Evolutionary conservation across 2,113 vertebrate genomes (phyloP), one percentile per base, ranked within the genome.

Genomic region (Zosterops lateralis): DNA sequence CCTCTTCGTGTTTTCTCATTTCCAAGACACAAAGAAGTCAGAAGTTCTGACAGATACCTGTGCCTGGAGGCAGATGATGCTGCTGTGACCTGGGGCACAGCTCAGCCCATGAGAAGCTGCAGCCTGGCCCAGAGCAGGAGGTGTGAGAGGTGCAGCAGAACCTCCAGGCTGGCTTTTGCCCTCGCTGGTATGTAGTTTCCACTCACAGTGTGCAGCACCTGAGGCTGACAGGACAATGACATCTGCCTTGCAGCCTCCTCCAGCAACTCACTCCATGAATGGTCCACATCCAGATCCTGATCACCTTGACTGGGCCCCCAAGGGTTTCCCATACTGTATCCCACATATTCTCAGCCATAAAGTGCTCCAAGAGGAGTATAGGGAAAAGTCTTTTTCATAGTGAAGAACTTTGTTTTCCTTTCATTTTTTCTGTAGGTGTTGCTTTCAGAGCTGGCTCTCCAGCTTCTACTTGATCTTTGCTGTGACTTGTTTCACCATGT

Each of bases 141-240:
- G 12, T 17, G 31, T 44, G n/a, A 2, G 13, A 62, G n/a, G 47
- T 3, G 50, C 57, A 56, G 67, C 32, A 70, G 45, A 34, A 34
- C 53, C 21, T 19, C 64, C 3, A 2, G 45, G 53, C 9, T 66
- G 51, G 34, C 15, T 40, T 62, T 84, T 38, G 34, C 26, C 57
- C 19, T 26, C 0, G 0, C 1, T 2, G 47, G 57, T 38, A 28
- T 75, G 57, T 42, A 28, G 12, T 31, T 54, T 54, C 22, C 67
- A 42, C 34, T n/a, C 40, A 14, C 42, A 50, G n/a, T 5, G 6
- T 13, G 57, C 34, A 62, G 38, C 24, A 2, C 32, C 7, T n/a
- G 53, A 36, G 50, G 44, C 29, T 72, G 38, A 31, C 1, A 60
- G 32, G 29, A n/a, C 32, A 60, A 17, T 3, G 1, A 7, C 0